These are phyloP conservation scores for Todiramphus chloris DNA, from an alignment of 2,113 vertebrate species.

Conservation along the genomic window DNA sequence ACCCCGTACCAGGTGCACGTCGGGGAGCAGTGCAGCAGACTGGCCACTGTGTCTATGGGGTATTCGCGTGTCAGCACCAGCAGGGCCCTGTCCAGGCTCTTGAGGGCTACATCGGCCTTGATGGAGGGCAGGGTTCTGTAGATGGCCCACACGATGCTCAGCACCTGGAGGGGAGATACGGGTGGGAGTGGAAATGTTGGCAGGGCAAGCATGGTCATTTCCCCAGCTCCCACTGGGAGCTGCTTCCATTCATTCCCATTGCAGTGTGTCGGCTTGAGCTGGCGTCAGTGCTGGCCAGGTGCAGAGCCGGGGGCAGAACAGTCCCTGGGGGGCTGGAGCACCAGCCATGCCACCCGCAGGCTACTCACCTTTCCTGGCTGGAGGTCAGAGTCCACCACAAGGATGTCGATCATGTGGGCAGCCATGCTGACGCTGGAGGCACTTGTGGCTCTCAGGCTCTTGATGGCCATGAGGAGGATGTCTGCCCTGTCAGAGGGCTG, in stretches of 20 bases:
- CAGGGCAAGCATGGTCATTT: fast-evolving
- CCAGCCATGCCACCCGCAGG: not conserved
- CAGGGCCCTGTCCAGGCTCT: not conserved
- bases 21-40: not conserved
- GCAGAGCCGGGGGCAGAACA: fast-evolving
- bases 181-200: not conserved
- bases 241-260: fast-evolving
- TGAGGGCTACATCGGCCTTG: fast-evolving
- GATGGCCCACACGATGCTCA: not conserved
- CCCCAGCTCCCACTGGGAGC: not conserved
- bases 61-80: fast-evolving
- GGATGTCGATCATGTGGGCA: not conserved
- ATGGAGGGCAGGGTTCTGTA: not conserved
- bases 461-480: not conserved
- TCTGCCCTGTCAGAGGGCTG: not conserved
- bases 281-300: not conserved
- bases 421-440: not conserved
- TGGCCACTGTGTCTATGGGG: not conserved
- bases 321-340: not conserved
- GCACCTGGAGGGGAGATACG: not conserved
- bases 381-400: not conserved
- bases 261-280: fast-evolving
- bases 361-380: not conserved
- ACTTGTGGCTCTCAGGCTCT: not conserved
- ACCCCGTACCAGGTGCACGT: fast-evolving